Conservation (phyloP, 2,797 vertebrate species). For the Coregonus suidteri region DNA sequence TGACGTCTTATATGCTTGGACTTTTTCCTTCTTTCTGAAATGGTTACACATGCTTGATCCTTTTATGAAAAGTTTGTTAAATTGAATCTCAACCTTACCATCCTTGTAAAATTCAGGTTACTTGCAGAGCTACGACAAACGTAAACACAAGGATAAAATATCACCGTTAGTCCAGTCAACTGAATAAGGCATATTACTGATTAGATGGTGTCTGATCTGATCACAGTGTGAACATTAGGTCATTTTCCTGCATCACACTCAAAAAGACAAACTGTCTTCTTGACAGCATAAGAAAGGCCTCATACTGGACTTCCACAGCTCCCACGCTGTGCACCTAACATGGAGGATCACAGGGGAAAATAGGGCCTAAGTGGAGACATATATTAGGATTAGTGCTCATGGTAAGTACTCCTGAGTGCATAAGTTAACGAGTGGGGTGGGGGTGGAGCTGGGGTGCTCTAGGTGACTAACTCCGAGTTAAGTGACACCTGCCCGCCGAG, state of each 20-base stretch:
- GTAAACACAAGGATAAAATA: neutral
- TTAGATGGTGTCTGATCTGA: conserved; percentile 63
- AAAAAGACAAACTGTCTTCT: conserved; percentile 67
- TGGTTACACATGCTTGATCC: neutral
- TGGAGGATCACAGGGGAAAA: conserved; percentile 54
- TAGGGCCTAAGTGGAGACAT: conserved; percentile 68
- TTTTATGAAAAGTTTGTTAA: neutral
- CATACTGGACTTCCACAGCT: conserved; percentile 51
- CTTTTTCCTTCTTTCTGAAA: neutral
- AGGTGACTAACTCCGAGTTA: conserved; percentile 64
- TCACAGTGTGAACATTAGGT: conserved; percentile 56
- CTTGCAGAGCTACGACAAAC: neutral
- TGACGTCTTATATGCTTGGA: neutral
- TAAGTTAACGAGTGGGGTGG: conserved; percentile 52
- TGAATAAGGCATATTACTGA: neutral
- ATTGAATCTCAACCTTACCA: neutral
- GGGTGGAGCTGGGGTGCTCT: conserved; percentile 36
- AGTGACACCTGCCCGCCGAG: conserved; percentile 73
- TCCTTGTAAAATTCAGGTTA: neutral
- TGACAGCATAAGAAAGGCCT: conserved; percentile 78
- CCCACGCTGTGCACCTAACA: conserved; percentile 25
- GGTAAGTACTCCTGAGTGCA: conserved; percentile 61
- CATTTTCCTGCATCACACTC: conserved; percentile 67
- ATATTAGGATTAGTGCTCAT: conserved; percentile 69
- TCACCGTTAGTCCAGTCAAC: neutral